Conservation (phyloP, 2,113 vertebrate species). For the Siniperca chuatsi region DNA sequence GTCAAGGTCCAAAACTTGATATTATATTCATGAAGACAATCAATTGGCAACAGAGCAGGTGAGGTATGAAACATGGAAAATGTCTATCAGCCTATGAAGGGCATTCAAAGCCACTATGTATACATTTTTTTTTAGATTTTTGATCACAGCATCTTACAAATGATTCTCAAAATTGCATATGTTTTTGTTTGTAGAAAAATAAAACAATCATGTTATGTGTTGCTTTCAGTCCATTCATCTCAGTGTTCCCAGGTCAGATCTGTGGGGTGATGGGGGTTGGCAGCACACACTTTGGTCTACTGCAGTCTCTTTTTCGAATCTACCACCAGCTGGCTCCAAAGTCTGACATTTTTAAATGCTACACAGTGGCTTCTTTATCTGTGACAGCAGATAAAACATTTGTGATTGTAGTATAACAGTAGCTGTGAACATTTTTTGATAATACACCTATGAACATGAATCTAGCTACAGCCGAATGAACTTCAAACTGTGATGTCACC, state of each 20-base stretch:
- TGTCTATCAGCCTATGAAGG: background rate
- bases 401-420: background rate
- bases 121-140: background rate
- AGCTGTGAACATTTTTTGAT: background rate
- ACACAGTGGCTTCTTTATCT: background rate
- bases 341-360: background rate
- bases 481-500: conserved; percentile 18
- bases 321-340: background rate
- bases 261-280: no score
- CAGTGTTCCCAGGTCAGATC: no score
- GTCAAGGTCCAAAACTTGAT: no score
- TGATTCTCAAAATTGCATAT: background rate
- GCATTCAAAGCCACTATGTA: background rate
- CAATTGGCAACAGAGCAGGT: no score
- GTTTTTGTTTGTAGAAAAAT: background rate
- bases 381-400: background rate
- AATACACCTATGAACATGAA: background rate
- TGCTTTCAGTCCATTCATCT: background rate
- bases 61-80: background rate
- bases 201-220: background rate
- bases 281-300: no score
- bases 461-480: background rate
- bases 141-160: background rate
- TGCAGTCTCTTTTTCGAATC: background rate
- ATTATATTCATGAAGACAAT: no score